Evolutionary conservation across 1,140 invertebrate genomes (phyloP).

Genomic region (Drosophila jambulina): DNA sequence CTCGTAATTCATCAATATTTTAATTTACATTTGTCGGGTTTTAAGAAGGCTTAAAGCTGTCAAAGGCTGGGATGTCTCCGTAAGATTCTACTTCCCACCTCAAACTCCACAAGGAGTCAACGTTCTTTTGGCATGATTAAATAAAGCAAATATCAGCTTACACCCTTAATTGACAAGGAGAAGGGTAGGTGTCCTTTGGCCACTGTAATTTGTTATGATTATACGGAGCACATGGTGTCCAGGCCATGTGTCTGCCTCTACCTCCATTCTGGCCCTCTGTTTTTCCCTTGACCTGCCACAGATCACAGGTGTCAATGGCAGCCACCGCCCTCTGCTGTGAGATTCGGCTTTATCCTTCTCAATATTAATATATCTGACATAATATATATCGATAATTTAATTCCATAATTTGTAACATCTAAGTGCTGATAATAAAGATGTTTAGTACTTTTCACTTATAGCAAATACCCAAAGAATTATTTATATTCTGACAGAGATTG

Average conservation of each 20-base stretch:
- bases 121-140: constrained; percentile 17
- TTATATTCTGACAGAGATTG: neutral
- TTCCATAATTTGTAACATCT: neutral
- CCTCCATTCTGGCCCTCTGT: neutral
- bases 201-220: constrained; percentile 9
- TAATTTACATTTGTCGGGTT: neutral
- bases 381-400: neutral
- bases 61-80: neutral
- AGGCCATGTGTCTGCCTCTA: neutral
- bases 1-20: neutral
- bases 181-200: neutral
- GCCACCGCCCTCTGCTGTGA: neutral
- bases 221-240: neutral
- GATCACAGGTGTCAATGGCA: neutral
- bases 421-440: too few relatives aligned
- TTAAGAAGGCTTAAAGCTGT: neutral
- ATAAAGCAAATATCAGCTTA: constrained; percentile 26
- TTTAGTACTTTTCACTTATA: neutral
- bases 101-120: neutral
- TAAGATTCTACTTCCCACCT: neutral
- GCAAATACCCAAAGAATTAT: neutral
- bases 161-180: neutral
- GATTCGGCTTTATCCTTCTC: too few relatives aligned
- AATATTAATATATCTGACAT: neutral
- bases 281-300: neutral